A percentile compares a stretch with the other conserved stretches of the same genome.
These are phyloP conservation scores for Pollachius pollachius DNA, from an alignment of 2,113 vertebrate genomes.

Conservation along the genomic window DNA sequence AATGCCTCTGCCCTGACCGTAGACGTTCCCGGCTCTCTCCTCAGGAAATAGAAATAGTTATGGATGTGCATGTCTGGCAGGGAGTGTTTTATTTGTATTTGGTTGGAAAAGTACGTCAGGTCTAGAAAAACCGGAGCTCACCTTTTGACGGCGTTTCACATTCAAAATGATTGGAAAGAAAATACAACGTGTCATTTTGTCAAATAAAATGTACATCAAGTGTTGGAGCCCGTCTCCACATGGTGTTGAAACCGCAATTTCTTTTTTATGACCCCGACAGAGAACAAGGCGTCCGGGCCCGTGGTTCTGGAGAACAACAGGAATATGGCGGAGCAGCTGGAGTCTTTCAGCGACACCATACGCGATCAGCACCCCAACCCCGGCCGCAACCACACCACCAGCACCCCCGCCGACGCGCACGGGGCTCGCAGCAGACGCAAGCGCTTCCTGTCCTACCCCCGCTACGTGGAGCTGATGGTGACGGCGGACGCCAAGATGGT, in stretches of 20 bases:
- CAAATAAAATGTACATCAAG: too few relatives aligned
- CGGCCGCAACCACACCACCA: conserved; percentile 54
- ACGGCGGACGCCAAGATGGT: conserved; percentile 92
- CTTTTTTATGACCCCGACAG: conserved; percentile 54
- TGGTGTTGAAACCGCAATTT: too few relatives aligned
- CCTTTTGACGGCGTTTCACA: too few relatives aligned
- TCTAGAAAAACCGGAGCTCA: too few relatives aligned
- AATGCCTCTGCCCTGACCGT: conserved; percentile 23
- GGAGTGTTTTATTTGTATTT: too few relatives aligned
- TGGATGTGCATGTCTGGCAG: too few relatives aligned
- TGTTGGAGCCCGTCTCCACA: too few relatives aligned
- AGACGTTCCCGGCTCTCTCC: conserved; percentile 4
- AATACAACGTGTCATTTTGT: too few relatives aligned
- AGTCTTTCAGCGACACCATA: conserved; percentile 59
- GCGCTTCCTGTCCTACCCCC: conserved; percentile 95
- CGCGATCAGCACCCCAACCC: conserved; percentile 48
- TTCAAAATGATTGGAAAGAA: too few relatives aligned
- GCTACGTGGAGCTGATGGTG: conserved; percentile 97
- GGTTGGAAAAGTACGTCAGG: too few relatives aligned
- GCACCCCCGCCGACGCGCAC: conserved; percentile 39
- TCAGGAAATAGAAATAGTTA: conserved; percentile 12
- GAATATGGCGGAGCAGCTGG: conserved; percentile 70
- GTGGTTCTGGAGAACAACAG: conserved; percentile 58
- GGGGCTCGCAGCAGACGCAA: conserved; percentile 78
- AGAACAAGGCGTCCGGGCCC: conserved; percentile 59